Base-by-base conservation (phyloP, 2,888 invertebrate species). In the Onthophagus sagittarius region DNA sequence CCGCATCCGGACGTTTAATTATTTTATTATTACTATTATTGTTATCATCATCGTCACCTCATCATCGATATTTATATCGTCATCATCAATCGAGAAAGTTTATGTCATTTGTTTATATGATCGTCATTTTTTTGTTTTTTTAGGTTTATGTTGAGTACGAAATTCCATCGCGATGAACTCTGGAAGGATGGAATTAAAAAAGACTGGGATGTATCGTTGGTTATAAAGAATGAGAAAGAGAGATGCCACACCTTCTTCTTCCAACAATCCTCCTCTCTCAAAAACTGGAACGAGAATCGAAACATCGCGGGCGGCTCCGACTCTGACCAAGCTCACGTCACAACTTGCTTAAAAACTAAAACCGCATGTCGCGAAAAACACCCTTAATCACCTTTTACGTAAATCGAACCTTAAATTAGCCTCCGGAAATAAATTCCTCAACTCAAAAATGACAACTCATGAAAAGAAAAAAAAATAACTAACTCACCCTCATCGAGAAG, bases 401-500 rank as follows among this genome's bases (percentile, higher is more conserved):
- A 23, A 23, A 23, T 3, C 23, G 3, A 23, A 23, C 23, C 23
- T 23, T 23, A 23, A 23, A 23, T 23, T 23, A 23, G 3, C 23
- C 23, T 3, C 23, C 23, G 23, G 23, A 23, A 23, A 23, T 23
- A 23, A 23, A 23, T 23, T 23, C 23, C 23, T 2, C 23, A 23
- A 23, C 23, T 3, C 23, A 23, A 23, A 23, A 23, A 1, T 23
- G 23, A 23, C 23, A 23, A 23, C 39, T 7, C 39, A 53, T 53
- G 0, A 53, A 53, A 53, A 1, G 2, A 53, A 9, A 9, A 53
- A 11, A 53, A 53, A 53, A 53, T 1, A 11, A 53, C 11, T 53
- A 11, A 71, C 89, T 89, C 92, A 99, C 99, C 99, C 94, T 99
- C 99, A 87, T 99, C 99, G 86, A 99, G 91, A 84, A 99, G 93